Percentiles rank a stretch among this genome's conserved stretches.
phyloP scores from a whole-genome alignment of 2,888 invertebrate genomes.

The Drosophila neonasuta region DNA sequence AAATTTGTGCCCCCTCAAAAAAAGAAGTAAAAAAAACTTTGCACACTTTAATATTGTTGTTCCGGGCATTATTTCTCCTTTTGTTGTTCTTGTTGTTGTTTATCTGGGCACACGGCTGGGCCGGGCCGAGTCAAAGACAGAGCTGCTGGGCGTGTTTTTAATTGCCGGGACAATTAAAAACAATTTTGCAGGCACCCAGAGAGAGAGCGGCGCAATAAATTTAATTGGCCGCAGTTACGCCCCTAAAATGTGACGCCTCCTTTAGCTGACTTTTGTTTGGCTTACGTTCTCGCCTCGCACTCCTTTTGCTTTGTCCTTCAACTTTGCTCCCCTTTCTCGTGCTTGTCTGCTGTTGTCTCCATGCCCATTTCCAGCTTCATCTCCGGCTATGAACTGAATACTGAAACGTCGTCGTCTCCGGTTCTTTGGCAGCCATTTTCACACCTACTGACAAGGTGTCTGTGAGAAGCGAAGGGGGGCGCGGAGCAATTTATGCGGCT shows the following conservation, averaged over 20 bases:
- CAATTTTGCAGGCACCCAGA: conserved; percentile 70
- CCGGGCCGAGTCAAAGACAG: conserved; percentile 28
- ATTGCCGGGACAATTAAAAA: conserved; percentile 75
- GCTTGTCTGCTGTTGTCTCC: conserved; percentile 14
- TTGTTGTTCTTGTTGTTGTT: conserved; percentile 25
- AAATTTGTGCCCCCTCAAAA: conserved; percentile 27
- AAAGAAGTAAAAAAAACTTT: conserved; percentile 22
- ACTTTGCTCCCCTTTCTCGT: no score
- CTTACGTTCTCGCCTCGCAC: neutral
- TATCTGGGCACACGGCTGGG: conserved; percentile 31
- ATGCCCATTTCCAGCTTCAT: conserved; percentile 43
- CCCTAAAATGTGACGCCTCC: conserved; percentile 47
- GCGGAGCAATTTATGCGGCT: conserved; percentile 73
- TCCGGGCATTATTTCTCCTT: conserved; percentile 15
- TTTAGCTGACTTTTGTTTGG: neutral
- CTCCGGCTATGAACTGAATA: conserved; percentile 16
- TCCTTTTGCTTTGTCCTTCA: neutral
- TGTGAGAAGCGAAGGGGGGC: conserved; percentile 13
- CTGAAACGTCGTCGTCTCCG: conserved; percentile 1
- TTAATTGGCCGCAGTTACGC: conserved; percentile 72
- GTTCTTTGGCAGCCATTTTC: conserved; percentile 61
- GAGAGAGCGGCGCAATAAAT: conserved; percentile 67
- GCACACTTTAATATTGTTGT: conserved; percentile 40
- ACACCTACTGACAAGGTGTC: conserved; percentile 71
- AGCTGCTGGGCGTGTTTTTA: conserved; percentile 67